phyloP scores from a whole-genome alignment of 2,113 vertebrate species.

The Panthera uncia region DNA sequence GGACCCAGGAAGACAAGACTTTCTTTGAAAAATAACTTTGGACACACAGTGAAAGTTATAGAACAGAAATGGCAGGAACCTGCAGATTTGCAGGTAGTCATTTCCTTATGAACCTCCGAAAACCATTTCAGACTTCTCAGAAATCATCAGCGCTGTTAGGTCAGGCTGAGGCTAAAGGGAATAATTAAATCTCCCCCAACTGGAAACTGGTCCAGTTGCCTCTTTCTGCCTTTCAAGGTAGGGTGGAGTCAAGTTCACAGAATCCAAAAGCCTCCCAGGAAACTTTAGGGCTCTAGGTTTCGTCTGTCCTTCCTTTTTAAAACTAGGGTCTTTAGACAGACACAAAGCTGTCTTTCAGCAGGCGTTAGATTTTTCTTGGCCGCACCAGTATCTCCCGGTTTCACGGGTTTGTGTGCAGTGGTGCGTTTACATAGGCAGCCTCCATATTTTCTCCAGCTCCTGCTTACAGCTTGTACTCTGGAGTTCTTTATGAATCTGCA shows the following conservation, averaged over 20 bases:
- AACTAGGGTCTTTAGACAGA: neutral
- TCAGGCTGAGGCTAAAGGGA: neutral
- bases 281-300: neutral
- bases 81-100: neutral
- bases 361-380: neutral
- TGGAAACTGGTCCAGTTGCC: neutral
- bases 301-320: neutral
- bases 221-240: neutral
- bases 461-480: neutral
- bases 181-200: conserved; percentile 21
- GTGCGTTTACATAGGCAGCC: neutral
- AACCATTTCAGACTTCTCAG: conserved; percentile 14
- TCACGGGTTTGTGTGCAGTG: fast-evolving
- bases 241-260: neutral
- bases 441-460: neutral
- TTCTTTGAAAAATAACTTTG: neutral
- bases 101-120: neutral
- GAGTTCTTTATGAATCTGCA: neutral
- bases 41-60: fast-evolving
- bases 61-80: neutral
- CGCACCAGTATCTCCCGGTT: neutral
- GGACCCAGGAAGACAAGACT: neutral
- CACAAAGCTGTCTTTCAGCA: neutral
- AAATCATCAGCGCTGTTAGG: neutral
- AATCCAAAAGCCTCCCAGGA: neutral